Conservation (phyloP, 2,113 vertebrate genomes). For the Cynopterus brachyotis region DNA sequence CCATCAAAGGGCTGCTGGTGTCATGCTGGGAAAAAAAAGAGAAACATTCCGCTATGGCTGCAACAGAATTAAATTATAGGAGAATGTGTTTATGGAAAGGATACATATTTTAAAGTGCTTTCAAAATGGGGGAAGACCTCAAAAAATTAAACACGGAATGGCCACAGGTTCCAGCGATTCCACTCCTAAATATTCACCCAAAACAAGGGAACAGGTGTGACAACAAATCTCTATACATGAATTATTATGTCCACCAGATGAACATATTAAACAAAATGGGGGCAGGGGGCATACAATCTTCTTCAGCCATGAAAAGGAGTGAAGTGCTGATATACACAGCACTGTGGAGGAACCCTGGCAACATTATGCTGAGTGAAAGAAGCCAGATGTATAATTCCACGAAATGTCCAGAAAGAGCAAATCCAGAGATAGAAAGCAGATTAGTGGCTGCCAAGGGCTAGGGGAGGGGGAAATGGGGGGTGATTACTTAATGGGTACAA, state of each 20-base stretch:
- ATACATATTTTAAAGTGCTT: neutral
- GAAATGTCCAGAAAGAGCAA: neutral
- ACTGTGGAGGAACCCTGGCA: neutral
- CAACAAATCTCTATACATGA: neutral
- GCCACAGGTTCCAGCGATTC: neutral
- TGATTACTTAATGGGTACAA: neutral
- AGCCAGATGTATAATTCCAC: neutral
- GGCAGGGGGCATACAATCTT: neutral
- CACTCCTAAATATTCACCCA: neutral
- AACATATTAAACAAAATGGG: neutral
- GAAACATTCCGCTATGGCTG: neutral
- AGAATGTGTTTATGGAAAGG: neutral
- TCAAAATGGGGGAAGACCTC: neutral
- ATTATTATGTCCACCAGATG: neutral
- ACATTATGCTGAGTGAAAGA: neutral
- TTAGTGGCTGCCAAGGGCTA: neutral
- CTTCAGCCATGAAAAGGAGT: neutral
- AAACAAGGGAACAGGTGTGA: neutral
- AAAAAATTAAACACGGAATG: neutral
- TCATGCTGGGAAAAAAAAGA: conserved; percentile 88
- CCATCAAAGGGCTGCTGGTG: conserved; percentile 92
- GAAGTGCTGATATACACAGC: neutral
- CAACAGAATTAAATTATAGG: neutral
- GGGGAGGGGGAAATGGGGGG: too few species aligned
- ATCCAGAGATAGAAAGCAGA: neutral